Evolutionary conservation across 2,888 invertebrate species (phyloP), one percentile per base, ranked within the genome.

Genomic region (Drosophila vallismaia): DNA sequence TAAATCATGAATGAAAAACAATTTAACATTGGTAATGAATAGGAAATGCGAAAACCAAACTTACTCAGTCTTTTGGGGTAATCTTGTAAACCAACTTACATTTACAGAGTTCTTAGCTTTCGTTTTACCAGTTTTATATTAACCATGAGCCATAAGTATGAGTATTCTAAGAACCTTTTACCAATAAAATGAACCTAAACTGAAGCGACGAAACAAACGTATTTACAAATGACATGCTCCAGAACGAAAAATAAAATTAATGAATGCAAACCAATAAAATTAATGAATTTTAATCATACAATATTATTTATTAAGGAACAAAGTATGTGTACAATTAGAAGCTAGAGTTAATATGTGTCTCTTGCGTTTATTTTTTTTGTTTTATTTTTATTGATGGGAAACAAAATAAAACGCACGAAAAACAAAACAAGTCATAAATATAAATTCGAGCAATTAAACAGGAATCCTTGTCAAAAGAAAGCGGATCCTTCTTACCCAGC

Each of bases 401-500:
- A 59, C 44, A 36, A 45, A 55, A 53, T 33, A 24, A 67, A 74
- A 55, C 42, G 38, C 29, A 38, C 31, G 29, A 29, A 24, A 36
- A 31, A 36, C 12, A 31, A 50, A 72, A 56, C 49, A 53, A 26
- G 60, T 66, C 24, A 64, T 74, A 67, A 51, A 49, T 68, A 62
- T 24, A 53, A 68, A 86, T 83, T 82, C 79, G 88, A 82, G 66
- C 68, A 87, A 79, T 68, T 31, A 52, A 66, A 49, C 49, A 53
- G 76, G 58, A 78, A 67, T 83, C 68, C 56, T 51, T 54, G 50
- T 62, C 54, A 79, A 59, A 56, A 60, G 42, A 49, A 58, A 51
- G 56, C 69, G 68, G 68, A 29, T 33, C 80, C 75, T 49, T 71
- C 91, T 91, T 90, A 91, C 91, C 91, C 84, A 75, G 69, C 82